Evolutionary conservation across 2,888 invertebrate species (phyloP), one percentile per base, ranked within the genome.

Genomic region (Zygothrica quintamaculata): DNA sequence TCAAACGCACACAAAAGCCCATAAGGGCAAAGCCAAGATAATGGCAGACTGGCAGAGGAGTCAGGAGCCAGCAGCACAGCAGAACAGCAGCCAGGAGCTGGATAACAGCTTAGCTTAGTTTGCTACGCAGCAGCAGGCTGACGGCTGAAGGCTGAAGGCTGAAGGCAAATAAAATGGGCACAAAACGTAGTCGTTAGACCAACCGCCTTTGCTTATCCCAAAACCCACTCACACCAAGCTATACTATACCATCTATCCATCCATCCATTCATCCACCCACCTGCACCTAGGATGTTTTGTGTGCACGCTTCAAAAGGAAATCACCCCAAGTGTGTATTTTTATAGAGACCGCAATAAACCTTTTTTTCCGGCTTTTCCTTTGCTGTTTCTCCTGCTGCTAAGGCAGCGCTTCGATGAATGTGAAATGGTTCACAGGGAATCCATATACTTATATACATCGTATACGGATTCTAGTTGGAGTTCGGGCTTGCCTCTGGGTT

Each of bases 311-410:
- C 81, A 76, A 85, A 79, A 84, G 86, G 73, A 79, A 86, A 84
- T 86, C 82, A 82, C 82, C 82, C 82, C 86, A 86, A 82, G 86
- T 81, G 81, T 81, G 80, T 85, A 85, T 84, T 86, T 86, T 84
- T 85, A 82, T 86, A 80, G 86, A 86, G 86, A 84, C 86, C 82
- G 86, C 82, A 82, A 82, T 82, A 82, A 82, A 82, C 82, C 82
- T 82, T 82, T 82, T 82, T 80, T 22, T n/a, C n/a, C n/a, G n/a
- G 18, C 77, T 79, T 79, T 67, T 57, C 76, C 60, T 37, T 48
- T 31, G 6, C 29, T 50, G 48, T 50, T 55, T 26, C 51, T 55
- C 60, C 48, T 13, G 55, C 53, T 56, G 67, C 18, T 22, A 5
- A 22, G 18, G 18, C 40, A 70, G 67, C 75, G 76, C 67, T 74